Evolutionary conservation across 2,888 invertebrate genomes (phyloP).

Genomic region (Stictocephala bisonia): DNA sequence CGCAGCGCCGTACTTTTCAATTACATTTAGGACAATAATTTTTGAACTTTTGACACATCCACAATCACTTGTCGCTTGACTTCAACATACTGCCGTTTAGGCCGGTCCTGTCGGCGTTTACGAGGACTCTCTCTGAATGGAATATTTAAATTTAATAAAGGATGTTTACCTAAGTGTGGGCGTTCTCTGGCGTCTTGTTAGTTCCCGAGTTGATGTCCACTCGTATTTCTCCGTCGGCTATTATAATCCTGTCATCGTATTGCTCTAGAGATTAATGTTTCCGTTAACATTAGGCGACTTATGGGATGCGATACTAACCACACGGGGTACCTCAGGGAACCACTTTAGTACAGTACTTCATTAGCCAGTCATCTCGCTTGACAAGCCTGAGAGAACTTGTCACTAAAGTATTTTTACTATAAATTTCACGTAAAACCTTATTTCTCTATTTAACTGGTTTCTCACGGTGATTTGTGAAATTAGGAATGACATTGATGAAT

Average conservation of each 20-base stretch:
- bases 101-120: conserved; percentile 19
- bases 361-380: no score
- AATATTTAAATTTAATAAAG: conserved; percentile 51
- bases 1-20: conserved; percentile 43
- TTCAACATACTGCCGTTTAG: conserved; percentile 37
- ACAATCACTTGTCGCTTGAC: conserved; percentile 42
- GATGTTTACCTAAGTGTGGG: conserved; percentile 48
- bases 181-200: conserved; percentile 19
- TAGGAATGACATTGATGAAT: no score
- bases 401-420: no score
- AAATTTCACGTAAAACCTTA: no score
- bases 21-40: conserved; percentile 47
- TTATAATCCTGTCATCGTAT: conserved; percentile 24
- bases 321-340: no score
- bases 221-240: conserved; percentile 23
- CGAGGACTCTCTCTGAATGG: neutral
- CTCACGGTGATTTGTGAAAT: no score
- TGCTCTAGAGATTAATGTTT: conserved; percentile 13
- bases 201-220: no score
- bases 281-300: conserved; percentile 20
- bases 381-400: no score
- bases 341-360: no score
- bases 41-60: conserved; percentile 45
- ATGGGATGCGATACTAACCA: no score
- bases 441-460: no score